Percentiles rank a stretch among this genome's conserved stretches.
Evolutionary conservation across 1,140 invertebrate genomes (phyloP).

Genomic region (Heliconius melpomene): DNA sequence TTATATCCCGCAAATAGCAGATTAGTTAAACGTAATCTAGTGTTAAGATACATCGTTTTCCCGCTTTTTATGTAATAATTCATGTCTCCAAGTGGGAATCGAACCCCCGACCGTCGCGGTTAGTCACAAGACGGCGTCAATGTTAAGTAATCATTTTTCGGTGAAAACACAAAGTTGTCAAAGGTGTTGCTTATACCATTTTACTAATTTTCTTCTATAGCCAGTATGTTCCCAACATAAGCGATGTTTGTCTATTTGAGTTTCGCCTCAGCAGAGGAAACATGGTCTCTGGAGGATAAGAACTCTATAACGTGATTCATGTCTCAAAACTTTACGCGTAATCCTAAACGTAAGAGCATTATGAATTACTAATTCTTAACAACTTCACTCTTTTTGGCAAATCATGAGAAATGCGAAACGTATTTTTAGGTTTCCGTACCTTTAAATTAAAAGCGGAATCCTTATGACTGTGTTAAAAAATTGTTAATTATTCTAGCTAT

Average conservation of each 20-base stretch:
- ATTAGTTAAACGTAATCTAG: too few relatives aligned
- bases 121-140: too few relatives aligned
- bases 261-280: constrained; percentile 16
- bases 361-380: not conserved
- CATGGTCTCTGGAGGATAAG: constrained; percentile 21
- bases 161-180: too few relatives aligned
- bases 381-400: not conserved
- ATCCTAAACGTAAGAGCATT: constrained; percentile 18
- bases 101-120: too few relatives aligned
- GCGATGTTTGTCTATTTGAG: constrained; percentile 19
- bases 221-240: not conserved
- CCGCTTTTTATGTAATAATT: too few relatives aligned
- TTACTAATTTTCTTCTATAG: not conserved
- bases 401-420: not conserved
- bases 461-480: too few relatives aligned
- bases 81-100: too few relatives aligned
- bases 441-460: too few relatives aligned
- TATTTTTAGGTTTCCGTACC: not conserved
- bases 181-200: not conserved
- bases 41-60: too few relatives aligned
- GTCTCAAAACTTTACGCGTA: constrained; percentile 31
- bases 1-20: too few relatives aligned
- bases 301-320: constrained; percentile 30
- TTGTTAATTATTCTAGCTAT: too few relatives aligned
- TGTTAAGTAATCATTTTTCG: too few relatives aligned